Evolutionary conservation across 1,140 invertebrate genomes (phyloP), one percentile per base, ranked within the genome.

Genomic region (Hylaeus anthracinus): DNA sequence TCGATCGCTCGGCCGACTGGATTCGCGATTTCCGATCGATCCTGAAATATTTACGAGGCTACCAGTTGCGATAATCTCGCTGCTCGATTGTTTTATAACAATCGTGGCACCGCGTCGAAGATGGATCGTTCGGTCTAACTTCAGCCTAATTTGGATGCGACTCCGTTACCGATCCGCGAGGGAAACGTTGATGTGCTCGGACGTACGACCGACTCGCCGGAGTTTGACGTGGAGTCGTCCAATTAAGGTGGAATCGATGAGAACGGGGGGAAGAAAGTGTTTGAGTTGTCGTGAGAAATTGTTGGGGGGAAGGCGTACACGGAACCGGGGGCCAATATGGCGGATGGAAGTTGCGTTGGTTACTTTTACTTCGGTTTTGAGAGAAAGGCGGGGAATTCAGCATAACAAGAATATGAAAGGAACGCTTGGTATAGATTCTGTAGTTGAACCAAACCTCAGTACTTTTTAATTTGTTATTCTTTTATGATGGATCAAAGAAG

Each of bases 1-100:
- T 72, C 82, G 84, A 83, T 82, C 81, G 80, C 61, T 85, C 63
- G 78, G 69, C 77, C 75, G 81, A 88, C 72, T 82, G 81, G 86
- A 88, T 86, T 86, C 78, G 76, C 78, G 79, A 86, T 89, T 89
- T 85, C 88, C 75, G 77, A 89, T 88, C 84, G 85, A 84, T 77
- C 78, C 73, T 78, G 81, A 87, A 74, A 79, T 86, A 87, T 91
- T 86, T 90, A 88, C 77, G 85, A 84, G 75, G 63, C 70, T n/a
- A 5, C 56, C 67, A 14, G 10, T 69, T 43, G 77, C 55, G 77
- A 81, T 87, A 82, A 88, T 85, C 71, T 58, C 10, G 4, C 9
- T 14, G 8, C 45, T 39, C 76, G 55, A 74, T 83, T 83, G 75
- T 83, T 63, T 79, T 79, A 82, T 55, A 76, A 85, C 81, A 65